Evolutionary conservation across 2,113 vertebrate species (phyloP), one percentile per base, ranked within the genome.

Genomic region (Neotoma lepida): DNA sequence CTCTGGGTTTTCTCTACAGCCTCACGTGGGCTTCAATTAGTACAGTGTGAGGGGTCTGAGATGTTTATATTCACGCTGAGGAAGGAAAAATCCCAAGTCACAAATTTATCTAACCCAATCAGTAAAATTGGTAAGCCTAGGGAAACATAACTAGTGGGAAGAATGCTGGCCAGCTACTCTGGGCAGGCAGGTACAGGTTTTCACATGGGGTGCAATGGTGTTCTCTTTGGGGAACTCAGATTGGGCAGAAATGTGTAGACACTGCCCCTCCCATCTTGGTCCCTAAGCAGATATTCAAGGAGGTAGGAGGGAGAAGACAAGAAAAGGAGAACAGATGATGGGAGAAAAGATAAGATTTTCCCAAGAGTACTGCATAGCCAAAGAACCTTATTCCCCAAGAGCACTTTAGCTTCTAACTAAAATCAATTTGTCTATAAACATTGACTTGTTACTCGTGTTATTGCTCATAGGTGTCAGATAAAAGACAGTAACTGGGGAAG

Each of bases 31-130:
- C 6, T 95, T 28, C 33, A 63, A 56, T 70, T 86, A 35, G 44
- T 41, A 46, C 1, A 78, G 17, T 35, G 64, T 86, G 54, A 90
- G 18, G 10, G 41, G 2, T 63, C 51, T 86, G 0, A 93, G n/a
- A 88, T 88, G 41, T 71, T 12, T 30, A 24, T 39, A 70, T 44
- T 33, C 64, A 66, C 17, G 9, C 22, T 87, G 81, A 80, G 51
- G 51, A 64, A 95, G 58, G 51, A 86, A 96, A 95, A 90, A 39
- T 35, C 22, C 18, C 51, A 90, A 49, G 81, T 20, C 70, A 44
- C n/a, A 88, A 90, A 88, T 78, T 82, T 24, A 86, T 41, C 20
- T 73, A 89, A 61, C 26, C 14, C n/a, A 61, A 86, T 17, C 35
- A 84, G 49, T 28, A 74, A 93, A 73, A 87, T 14, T 41, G 24